These are phyloP conservation scores for Brachionus paranguensis DNA, from an alignment of 1,140 invertebrate species.

Conservation along the genomic window DNA sequence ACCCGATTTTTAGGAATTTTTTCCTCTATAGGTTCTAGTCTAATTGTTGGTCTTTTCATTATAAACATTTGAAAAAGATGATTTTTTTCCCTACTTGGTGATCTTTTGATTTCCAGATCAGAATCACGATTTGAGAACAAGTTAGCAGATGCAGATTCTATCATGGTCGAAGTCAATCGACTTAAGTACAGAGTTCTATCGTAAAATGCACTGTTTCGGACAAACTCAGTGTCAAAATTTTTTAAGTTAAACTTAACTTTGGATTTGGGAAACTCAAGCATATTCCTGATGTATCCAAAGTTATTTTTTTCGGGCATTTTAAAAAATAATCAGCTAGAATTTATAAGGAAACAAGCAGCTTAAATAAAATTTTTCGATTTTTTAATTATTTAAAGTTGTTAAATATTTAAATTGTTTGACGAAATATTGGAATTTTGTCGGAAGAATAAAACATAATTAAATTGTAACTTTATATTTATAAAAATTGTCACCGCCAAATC, in stretches of 20 bases:
- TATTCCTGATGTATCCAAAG: neutral
- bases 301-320: neutral
- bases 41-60: neutral
- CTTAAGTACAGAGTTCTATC: neutral
- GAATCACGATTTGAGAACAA: neutral
- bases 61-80: neutral
- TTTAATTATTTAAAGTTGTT: neutral
- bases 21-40: neutral
- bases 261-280: neutral
- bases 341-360: neutral
- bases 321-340: neutral
- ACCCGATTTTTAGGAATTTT: neutral
- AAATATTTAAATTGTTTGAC: neutral
- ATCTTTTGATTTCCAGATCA: neutral
- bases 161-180: neutral
- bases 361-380: neutral
- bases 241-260: neutral
- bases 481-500: neutral
- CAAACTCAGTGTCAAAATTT: neutral
- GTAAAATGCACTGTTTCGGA: neutral
- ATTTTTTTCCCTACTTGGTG: neutral
- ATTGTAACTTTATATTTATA: neutral
- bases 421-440: neutral
- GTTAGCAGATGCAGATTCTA: constrained; percentile 13
- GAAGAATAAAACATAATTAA: neutral